phyloP scores from a whole-genome alignment of 2,888 invertebrate species.

The Dolomedes plantarius region DNA sequence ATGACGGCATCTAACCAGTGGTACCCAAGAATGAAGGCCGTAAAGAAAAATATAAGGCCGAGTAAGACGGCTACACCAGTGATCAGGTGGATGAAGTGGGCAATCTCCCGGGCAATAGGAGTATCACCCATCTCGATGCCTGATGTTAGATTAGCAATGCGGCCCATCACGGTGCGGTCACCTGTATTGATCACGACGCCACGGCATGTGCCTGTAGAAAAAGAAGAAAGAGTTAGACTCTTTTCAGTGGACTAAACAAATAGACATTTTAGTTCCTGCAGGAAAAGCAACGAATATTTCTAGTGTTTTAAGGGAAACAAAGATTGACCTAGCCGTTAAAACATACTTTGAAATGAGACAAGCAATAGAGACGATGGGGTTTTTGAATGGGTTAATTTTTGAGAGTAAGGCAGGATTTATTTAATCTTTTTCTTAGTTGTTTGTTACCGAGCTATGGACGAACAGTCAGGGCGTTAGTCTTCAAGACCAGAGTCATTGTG shows the following conservation, averaged over 20 bases:
- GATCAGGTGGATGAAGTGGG: conserved; percentile 98
- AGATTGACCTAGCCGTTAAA: too few relatives aligned
- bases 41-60: conserved; percentile 97
- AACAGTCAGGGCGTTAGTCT: too few relatives aligned
- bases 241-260: background rate
- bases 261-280: background rate
- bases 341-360: too few relatives aligned
- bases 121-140: conserved; percentile 97
- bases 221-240: background rate
- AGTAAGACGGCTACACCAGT: conserved; percentile 96
- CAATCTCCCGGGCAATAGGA: conserved; percentile 98
- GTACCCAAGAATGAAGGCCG: conserved; percentile 97
- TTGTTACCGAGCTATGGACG: too few relatives aligned
- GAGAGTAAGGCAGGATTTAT: too few relatives aligned
- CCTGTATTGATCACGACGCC: conserved; percentile 96
- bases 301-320: too few relatives aligned
- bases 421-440: too few relatives aligned
- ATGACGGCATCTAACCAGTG: conserved; percentile 99
- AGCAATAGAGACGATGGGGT: too few relatives aligned
- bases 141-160: conserved; percentile 95
- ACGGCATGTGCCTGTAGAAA: conserved; percentile 82
- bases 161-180: conserved; percentile 98
- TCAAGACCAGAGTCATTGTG: too few relatives aligned
- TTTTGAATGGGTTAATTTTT: too few relatives aligned
- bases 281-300: background rate